Percentiles rank a stretch among this genome's conserved stretches.
Conservation (phyloP, 1,140 invertebrate genomes). For the Antheraea mylitta region DNA sequence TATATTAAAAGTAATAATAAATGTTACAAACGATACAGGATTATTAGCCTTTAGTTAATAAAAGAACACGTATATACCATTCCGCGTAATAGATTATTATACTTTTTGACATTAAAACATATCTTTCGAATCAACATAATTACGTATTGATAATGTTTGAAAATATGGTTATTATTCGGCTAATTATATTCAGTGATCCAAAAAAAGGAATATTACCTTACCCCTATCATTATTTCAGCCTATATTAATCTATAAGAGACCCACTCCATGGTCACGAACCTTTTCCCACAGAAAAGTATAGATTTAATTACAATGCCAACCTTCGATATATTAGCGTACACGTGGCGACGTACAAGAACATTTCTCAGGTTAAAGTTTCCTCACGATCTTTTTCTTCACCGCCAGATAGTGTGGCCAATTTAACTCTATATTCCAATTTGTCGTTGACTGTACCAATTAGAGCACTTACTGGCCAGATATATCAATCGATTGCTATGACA, state of each 20-base stretch:
- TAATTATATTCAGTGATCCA: no score
- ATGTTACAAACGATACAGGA: not conserved
- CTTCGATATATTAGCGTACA: no score
- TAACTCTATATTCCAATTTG: not conserved
- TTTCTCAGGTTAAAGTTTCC: not conserved
- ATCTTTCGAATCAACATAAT: not conserved
- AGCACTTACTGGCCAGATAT: not conserved
- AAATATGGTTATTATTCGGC: not conserved
- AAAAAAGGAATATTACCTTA: no score
- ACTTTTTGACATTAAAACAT: not conserved
- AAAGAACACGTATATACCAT: not conserved
- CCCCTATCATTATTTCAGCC: no score
- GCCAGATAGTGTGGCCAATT: no score
- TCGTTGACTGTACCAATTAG: not conserved
- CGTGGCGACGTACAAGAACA: no score
- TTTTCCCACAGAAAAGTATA: no score
- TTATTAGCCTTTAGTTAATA: not conserved
- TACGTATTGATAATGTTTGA: not conserved
- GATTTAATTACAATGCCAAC: no score
- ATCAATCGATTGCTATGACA: not conserved
- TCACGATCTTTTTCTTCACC: not conserved
- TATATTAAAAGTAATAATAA: not conserved
- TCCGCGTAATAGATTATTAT: not conserved
- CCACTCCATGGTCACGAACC: no score
- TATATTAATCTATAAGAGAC: no score